A percentile compares a stretch with the other conserved stretches of the same genome.
These are phyloP conservation scores for Andrena bucephala DNA, from an alignment of 2,888 invertebrate species.

Conservation along the genomic window DNA sequence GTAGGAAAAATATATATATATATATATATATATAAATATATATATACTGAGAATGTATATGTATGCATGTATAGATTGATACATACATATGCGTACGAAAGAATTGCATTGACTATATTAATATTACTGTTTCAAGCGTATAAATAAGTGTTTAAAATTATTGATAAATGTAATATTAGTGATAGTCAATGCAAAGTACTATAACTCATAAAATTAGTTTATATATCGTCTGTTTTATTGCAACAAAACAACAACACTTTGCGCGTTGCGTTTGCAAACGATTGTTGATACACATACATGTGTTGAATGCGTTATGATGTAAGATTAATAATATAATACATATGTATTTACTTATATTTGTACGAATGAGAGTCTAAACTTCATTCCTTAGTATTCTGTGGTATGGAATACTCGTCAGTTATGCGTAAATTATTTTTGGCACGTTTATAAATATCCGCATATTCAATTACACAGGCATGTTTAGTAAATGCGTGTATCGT, in stretches of 20 bases:
- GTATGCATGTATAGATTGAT: slow-evolving; percentile 7
- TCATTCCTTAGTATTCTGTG: slow-evolving; percentile 37
- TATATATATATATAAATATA: slow-evolving; percentile 9
- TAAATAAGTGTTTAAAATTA: slow-evolving; percentile 52
- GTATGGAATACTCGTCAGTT: slow-evolving; percentile 27
- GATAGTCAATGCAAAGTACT: slow-evolving; percentile 58
- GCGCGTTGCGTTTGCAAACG: slow-evolving; percentile 22
- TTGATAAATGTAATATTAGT: slow-evolving; percentile 63
- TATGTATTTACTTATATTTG: slow-evolving; percentile 53
- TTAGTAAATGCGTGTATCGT: slow-evolving; percentile 38
- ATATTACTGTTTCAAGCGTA: slow-evolving; percentile 48
- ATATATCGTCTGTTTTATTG: slow-evolving; percentile 50
- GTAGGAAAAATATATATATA: not conserved
- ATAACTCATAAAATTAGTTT: slow-evolving; percentile 55
- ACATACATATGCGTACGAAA: slow-evolving; percentile 25
- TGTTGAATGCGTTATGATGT: slow-evolving; percentile 37
- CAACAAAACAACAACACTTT: slow-evolving; percentile 39
- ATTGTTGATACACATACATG: slow-evolving; percentile 34
- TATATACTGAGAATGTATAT: not conserved
- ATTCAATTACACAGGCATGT: slow-evolving; percentile 27
- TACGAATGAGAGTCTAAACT: slow-evolving; percentile 26
- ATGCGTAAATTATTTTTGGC: slow-evolving; percentile 22
- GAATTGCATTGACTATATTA: slow-evolving; percentile 64
- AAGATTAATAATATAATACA: slow-evolving; percentile 57
- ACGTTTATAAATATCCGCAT: slow-evolving; percentile 31